phyloP scores from a whole-genome alignment of 2,888 invertebrate genomes.

The Drosophila paranaensis region DNA sequence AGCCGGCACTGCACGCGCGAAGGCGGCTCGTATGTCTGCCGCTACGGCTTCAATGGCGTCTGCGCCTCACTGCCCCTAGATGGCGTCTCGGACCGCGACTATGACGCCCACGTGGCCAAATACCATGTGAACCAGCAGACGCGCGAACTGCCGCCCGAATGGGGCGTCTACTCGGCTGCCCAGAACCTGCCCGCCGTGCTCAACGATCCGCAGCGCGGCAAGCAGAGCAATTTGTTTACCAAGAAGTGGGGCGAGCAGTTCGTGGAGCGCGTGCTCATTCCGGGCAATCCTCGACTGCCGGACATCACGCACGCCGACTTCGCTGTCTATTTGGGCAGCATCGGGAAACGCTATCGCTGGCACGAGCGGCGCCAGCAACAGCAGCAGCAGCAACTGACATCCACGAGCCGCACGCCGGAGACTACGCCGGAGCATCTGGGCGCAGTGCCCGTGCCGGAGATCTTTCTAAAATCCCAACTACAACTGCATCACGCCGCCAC shows the following conservation, averaged over 20 bases:
- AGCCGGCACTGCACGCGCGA: conserved; percentile 93
- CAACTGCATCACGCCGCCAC: conserved; percentile 92
- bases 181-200: conserved; percentile 98
- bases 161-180: conserved; percentile 91
- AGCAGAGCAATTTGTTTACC: conserved; percentile 96
- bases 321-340: conserved; percentile 93
- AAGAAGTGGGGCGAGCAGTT: conserved; percentile 99
- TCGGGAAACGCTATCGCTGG: conserved; percentile 88
- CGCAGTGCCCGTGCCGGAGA: conserved; percentile 92
- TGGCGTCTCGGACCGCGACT: conserved; percentile 94
- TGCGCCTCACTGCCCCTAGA: conserved; percentile 95
- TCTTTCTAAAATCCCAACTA: conserved; percentile 93
- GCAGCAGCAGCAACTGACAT: conserved; percentile 83
- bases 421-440: conserved; percentile 84
- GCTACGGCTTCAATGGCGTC: conserved; percentile 94
- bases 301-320: conserved; percentile 94
- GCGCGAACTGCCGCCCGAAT: conserved; percentile 85
- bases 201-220: conserved; percentile 97
- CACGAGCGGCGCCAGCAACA: conserved; percentile 89
- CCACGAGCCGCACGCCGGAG: neutral
- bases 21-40: conserved; percentile 94
- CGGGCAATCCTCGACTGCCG: conserved; percentile 92
- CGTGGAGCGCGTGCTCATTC: conserved; percentile 91
- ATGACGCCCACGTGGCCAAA: conserved; percentile 93
- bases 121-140: conserved; percentile 86